These are phyloP conservation scores for Rhogogaster chlorosoma DNA, from an alignment of 2,888 invertebrate species.

Conservation along the genomic window DNA sequence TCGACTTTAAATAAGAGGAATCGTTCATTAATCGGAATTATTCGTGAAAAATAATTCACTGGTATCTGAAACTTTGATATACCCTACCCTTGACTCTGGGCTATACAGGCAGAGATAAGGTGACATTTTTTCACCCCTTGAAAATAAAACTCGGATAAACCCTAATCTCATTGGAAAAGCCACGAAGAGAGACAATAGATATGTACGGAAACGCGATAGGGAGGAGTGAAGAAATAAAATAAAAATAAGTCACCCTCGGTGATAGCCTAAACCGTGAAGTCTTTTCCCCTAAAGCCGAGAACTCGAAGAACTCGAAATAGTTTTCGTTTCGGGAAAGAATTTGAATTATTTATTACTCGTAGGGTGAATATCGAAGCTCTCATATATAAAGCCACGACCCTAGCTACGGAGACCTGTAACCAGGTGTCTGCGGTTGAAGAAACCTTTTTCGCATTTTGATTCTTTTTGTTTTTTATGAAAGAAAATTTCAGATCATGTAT, in stretches of 20 bases:
- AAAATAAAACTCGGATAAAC: not conserved
- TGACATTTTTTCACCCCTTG: not conserved
- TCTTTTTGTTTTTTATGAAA: not conserved
- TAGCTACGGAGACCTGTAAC: not conserved
- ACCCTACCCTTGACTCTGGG: not conserved
- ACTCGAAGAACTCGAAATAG: not conserved
- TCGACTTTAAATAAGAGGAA: not conserved
- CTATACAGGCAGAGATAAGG: not conserved
- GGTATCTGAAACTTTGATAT: not conserved
- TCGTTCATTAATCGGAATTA: not conserved
- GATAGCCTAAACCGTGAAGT: not conserved
- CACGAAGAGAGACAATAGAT: not conserved
- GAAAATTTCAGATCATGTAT: not conserved
- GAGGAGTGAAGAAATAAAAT: not conserved
- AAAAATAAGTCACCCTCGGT: not conserved
- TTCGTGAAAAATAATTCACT: not conserved
- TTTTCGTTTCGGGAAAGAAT: constrained; percentile 1
- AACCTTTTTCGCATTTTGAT: not conserved
- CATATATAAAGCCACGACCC: not conserved
- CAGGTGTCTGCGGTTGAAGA: not conserved
- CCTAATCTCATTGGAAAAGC: not conserved
- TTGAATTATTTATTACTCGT: constrained; percentile 32
- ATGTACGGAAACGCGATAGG: not conserved
- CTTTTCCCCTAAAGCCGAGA: not conserved
- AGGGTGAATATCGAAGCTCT: not conserved